These are phyloP conservation scores for Apostichopus californicus DNA, from an alignment of 35 echinoderm and acorn worm species.

Conservation along the genomic window DNA sequence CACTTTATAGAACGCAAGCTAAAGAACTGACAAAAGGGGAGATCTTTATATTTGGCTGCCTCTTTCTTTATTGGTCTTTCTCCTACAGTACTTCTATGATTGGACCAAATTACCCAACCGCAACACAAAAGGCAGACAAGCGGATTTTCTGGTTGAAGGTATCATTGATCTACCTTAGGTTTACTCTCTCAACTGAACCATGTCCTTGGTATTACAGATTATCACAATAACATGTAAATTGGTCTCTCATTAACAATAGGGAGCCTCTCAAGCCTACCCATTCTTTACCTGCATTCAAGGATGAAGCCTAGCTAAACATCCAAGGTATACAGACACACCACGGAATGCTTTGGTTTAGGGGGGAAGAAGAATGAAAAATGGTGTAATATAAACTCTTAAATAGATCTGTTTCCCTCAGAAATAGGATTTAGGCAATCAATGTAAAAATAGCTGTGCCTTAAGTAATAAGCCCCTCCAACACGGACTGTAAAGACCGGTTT, in stretches of 20 bases:
- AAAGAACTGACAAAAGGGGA: not conserved
- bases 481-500: not conserved
- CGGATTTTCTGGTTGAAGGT: not conserved
- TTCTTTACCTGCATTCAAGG: not conserved
- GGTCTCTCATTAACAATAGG: not conserved
- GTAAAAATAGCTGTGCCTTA: not conserved
- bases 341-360: not conserved
- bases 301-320: not conserved
- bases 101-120: not conserved
- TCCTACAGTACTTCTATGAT: not conserved
- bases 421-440: not conserved
- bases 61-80: not conserved
- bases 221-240: not conserved
- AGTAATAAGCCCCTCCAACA: not conserved
- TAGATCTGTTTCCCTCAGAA: not conserved
- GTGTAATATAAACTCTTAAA: slow-evolving; percentile 1
- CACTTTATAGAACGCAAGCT: not conserved
- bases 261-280: not conserved
- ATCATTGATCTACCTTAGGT: not conserved
- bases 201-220: not conserved
- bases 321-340: not conserved
- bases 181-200: not conserved
- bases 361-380: not conserved
- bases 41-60: not conserved
- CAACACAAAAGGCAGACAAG: not conserved